phyloP scores from a whole-genome alignment of 2,888 invertebrate genomes.

The Torymus aiolomorphi region DNA sequence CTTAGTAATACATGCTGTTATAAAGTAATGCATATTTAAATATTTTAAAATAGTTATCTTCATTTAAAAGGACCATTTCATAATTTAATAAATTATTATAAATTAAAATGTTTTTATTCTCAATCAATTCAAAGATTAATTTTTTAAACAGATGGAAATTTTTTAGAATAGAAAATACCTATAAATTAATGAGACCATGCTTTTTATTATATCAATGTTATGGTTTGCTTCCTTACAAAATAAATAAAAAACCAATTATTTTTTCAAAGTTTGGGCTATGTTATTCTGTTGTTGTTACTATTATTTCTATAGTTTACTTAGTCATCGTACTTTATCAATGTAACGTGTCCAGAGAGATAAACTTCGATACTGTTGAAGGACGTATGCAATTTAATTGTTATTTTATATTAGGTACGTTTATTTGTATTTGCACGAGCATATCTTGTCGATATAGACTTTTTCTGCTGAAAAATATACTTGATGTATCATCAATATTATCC shows the following conservation, averaged over 20 bases:
- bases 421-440: constrained; percentile 56
- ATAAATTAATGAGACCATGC: constrained; percentile 60
- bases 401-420: constrained; percentile 56
- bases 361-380: constrained; percentile 59
- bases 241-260: constrained; percentile 54
- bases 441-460: constrained; percentile 55
- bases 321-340: constrained; percentile 56
- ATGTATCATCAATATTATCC: constrained; percentile 60
- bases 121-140: background rate
- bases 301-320: constrained; percentile 22
- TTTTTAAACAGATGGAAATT: background rate
- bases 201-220: constrained; percentile 60
- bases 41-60: too few relatives aligned
- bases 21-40: too few relatives aligned
- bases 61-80: too few relatives aligned
- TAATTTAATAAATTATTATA: background rate
- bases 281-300: constrained; percentile 58
- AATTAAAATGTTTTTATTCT: background rate
- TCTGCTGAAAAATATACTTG: constrained; percentile 60
- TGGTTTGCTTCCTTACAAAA: constrained; percentile 64
- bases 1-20: too few relatives aligned
- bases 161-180: constrained; percentile 12
- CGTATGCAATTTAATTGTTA: constrained; percentile 64
- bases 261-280: constrained; percentile 60
- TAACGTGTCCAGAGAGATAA: constrained; percentile 52